Base-by-base conservation (phyloP, 2,113 vertebrate species). In the Mionectes macconnelli region DNA sequence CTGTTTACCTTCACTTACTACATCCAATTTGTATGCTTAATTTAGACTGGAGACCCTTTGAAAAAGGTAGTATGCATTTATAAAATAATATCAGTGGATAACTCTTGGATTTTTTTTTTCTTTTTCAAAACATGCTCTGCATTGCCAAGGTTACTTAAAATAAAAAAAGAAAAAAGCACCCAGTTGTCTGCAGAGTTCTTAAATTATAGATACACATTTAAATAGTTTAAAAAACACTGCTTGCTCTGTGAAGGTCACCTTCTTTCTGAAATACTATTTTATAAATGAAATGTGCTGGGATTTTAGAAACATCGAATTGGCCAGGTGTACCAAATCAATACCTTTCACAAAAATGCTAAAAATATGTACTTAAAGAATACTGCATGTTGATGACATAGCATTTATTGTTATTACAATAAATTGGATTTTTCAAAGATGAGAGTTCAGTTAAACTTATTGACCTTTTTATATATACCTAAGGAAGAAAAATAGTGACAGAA, bases 211-310 rank as follows among this genome's bases (percentile, higher is more conserved):
- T 93, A 60, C 24, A 74, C 37, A 42, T 50, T 84, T 56, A 85
- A 85, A 81, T 17, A 72, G 37, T 69, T 92, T 60, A n/a, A 92
- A 91, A 93, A 88, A 10, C 15, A 52, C 27, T 85, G 31, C 67
- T 95, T 92, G 33, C 24, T 66, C 52, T 31, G 53, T 82, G 93
- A 97, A 96, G 93, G 96, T 97, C 96, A 97, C 94, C 91, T 96
- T 90, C 87, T 83, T 81, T 77, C 53, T 95, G 93, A 92, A 93
- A 59, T 85, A 92, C 35, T 76, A 59, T 85, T 94, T 93, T 84
- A 68, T 81, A 93, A 92, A 97, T 90, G 21, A 92, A 90, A 83
- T 74, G 53, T 94, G 78, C 76, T 89, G 31, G 84, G 73, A 91
- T 85, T 94, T 91, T 90, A 89, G 82, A 90, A 93, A 87, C 57